These are phyloP conservation scores for Geotrupes spiniger DNA, from an alignment of 2,888 invertebrate species.

Conservation along the genomic window DNA sequence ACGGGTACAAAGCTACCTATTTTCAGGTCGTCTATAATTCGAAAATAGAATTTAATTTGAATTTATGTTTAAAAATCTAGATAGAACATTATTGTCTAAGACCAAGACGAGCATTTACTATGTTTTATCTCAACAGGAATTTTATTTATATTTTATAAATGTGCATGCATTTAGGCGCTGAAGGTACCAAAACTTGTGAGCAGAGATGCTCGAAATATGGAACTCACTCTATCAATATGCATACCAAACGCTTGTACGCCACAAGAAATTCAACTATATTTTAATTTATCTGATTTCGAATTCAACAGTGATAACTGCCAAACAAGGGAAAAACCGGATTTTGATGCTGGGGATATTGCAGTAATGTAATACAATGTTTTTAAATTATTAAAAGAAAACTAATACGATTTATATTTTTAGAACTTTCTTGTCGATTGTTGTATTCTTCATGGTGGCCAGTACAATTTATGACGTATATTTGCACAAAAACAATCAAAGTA, in stretches of 20 bases:
- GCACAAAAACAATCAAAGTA: slow-evolving; percentile 24
- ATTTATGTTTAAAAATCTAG: too few species aligned
- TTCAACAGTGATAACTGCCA: neutral
- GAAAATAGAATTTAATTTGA: too few species aligned
- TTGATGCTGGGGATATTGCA: slow-evolving; percentile 13
- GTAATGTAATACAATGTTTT: too few species aligned
- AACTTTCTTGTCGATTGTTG: slow-evolving; percentile 13
- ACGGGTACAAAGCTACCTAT: too few species aligned
- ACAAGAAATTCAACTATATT: slow-evolving; percentile 8
- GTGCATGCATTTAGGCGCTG: too few species aligned
- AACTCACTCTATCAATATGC: slow-evolving; percentile 15
- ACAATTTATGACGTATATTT: slow-evolving; percentile 27
- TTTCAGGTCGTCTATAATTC: too few species aligned
- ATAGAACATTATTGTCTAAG: too few species aligned
- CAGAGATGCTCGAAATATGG: slow-evolving; percentile 13
- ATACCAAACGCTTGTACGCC: slow-evolving; percentile 19
- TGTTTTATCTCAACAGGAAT: too few species aligned
- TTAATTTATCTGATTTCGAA: neutral
- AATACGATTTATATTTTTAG: neutral
- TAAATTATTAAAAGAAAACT: too few species aligned
- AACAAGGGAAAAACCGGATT: slow-evolving; percentile 3
- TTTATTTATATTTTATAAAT: too few species aligned
- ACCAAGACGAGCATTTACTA: too few species aligned
- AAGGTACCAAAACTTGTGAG: too few species aligned
- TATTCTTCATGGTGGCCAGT: slow-evolving; percentile 22